Evolutionary conservation across 1,140 invertebrate species (phyloP).

Genomic region (Philotrypesis tridentata): DNA sequence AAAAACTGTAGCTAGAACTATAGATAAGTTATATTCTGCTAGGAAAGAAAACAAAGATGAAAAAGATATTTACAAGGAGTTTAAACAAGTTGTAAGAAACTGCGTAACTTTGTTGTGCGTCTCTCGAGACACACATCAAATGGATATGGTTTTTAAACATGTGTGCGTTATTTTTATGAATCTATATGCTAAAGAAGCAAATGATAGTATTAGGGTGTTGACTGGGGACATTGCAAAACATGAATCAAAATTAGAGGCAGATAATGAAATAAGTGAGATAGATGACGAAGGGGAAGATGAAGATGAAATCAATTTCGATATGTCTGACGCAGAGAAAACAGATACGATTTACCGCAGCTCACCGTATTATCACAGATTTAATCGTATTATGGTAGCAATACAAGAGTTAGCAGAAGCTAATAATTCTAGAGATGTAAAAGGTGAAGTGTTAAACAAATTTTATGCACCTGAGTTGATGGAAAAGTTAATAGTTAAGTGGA

Average conservation of each 20-base stretch:
- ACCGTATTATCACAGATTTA: background rate
- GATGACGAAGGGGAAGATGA: background rate
- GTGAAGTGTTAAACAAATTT: slow-evolving; percentile 9
- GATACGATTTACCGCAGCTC: slow-evolving; percentile 7
- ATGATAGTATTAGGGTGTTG: background rate
- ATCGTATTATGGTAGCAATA: background rate
- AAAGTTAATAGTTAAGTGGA: slow-evolving; percentile 23
- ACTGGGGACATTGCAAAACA: background rate
- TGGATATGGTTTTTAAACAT: background rate
- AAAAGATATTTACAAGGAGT: background rate
- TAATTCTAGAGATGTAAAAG: background rate
- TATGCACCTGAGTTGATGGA: slow-evolving; percentile 26
- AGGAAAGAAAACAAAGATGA: background rate
- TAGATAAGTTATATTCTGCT: background rate
- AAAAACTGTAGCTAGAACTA: background rate
- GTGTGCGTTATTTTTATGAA: background rate
- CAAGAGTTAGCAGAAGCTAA: background rate
- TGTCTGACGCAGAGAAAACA: background rate
- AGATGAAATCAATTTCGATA: background rate
- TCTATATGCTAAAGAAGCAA: background rate
- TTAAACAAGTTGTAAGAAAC: background rate
- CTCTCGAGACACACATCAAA: background rate
- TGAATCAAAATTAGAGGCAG: background rate
- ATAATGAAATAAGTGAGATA: background rate
- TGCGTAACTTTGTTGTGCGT: background rate